Percentiles rank a stretch among this genome's conserved stretches.
Evolutionary conservation across 2,888 invertebrate species (phyloP).

Genomic region (Ceraclea dissimilis): DNA sequence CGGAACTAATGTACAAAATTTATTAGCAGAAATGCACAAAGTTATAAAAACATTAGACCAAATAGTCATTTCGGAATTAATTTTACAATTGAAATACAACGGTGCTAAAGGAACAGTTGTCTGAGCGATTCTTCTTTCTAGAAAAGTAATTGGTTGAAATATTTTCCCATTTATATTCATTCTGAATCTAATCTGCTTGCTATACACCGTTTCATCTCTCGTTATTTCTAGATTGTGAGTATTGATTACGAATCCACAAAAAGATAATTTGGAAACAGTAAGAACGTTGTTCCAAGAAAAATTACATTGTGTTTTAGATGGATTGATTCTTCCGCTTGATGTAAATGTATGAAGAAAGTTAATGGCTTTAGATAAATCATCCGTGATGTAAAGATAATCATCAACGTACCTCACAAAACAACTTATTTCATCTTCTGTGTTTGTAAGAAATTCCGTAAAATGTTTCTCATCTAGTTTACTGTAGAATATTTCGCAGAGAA

Average conservation of each 20-base stretch:
- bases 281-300: constrained; percentile 34
- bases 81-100: constrained; percentile 40
- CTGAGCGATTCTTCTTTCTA: constrained; percentile 41
- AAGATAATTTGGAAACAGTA: constrained; percentile 35
- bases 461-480: constrained; percentile 35
- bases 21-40: constrained; percentile 44
- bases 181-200: constrained; percentile 44
- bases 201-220: constrained; percentile 37
- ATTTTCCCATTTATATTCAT: constrained; percentile 38
- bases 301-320: constrained; percentile 40
- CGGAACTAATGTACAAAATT: constrained; percentile 42
- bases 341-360: constrained; percentile 36
- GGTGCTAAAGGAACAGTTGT: constrained; percentile 41
- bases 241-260: constrained; percentile 40
- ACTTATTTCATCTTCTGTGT: constrained; percentile 30
- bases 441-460: constrained; percentile 13
- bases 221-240: constrained; percentile 38
- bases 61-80: constrained; percentile 37
- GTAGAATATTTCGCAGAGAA: constrained; percentile 44
- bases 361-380: constrained; percentile 36
- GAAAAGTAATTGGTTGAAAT: constrained; percentile 35
- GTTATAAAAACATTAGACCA: constrained; percentile 42
- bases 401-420: constrained; percentile 43
- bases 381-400: constrained; percentile 44
- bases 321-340: constrained; percentile 41